Evolutionary conservation across 1,140 invertebrate species (phyloP), one percentile per base, ranked within the genome.

Genomic region (Drosophila novamexicana): DNA sequence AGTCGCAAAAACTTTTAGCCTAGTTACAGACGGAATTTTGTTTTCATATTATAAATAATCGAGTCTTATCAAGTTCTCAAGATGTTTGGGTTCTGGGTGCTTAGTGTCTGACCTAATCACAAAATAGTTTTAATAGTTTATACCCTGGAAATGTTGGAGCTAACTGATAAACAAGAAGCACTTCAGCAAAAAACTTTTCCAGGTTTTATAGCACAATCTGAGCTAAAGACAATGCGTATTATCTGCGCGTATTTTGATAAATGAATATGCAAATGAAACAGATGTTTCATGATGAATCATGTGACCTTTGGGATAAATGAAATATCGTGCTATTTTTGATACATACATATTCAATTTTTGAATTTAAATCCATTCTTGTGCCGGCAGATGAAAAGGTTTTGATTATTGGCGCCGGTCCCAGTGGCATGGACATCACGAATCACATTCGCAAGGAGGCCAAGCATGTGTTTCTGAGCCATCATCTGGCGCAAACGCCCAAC

Each of bases 341-440:
- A 10, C 10, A n/a, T n/a, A n/a, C n/a, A n/a, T n/a, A n/a, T 42
- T 14, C 10, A 6, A 2, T 42, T 42, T 42, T 40, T 0, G 4
- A 7, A 14, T 44, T 7, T 16, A 6, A 22, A 16, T 14, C 8
- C 1, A 14, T 18, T 5, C 8, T 37, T 40, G 7, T 10, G 1
- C 14, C 7, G 32, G 6, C 57, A 91, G 91, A 67, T 77, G 68
- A 91, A 68, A 82, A 75, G 7, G 97, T 98, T 0, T 93, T 97
- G 0, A 95, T 98, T 32, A 92, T 98, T 34, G 98, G 98, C 5
- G 97, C 96, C 32, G 97, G 97, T 7, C 96, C 97, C 6, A 98
- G 97, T n/a, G 97, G 97, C 32, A 95, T 96, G 94, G 97, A 98
- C 92, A 95, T 98, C 49, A 94, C 96, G 0, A 88, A 97, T 49